These are phyloP conservation scores for Andricus grossulariae DNA, from an alignment of 1,140 invertebrate species.

Conservation along the genomic window DNA sequence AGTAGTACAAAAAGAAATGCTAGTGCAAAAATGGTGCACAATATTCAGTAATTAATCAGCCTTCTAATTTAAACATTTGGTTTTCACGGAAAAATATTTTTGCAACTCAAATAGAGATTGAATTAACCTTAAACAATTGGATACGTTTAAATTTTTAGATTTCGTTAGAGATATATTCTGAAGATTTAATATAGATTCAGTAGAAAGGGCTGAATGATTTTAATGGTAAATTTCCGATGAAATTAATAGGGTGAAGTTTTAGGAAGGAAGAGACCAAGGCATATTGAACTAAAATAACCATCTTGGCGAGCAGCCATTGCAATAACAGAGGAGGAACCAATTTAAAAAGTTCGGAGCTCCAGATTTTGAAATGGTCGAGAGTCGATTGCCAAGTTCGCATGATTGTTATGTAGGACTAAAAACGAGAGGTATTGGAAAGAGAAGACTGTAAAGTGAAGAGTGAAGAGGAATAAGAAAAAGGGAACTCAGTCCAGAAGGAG, in stretches of 20 bases:
- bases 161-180: not conserved
- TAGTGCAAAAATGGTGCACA: no score
- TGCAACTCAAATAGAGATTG: no score
- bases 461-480: slow-evolving; percentile 19
- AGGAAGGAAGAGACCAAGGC: not conserved
- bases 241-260: no score
- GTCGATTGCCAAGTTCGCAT: slow-evolving; percentile 15
- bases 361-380: slow-evolving; percentile 16
- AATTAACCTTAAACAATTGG: no score
- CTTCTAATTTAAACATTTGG: no score
- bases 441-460: not conserved
- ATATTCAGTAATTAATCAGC: no score
- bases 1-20: no score
- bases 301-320: not conserved
- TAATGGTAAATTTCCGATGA: no score
- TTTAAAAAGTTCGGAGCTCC: not conserved
- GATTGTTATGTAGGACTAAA: slow-evolving; percentile 5
- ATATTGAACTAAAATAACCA: not conserved
- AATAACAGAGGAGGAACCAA: not conserved
- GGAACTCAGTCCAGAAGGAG: slow-evolving; percentile 9
- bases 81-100: no score
- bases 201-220: no score
- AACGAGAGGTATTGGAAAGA: slow-evolving; percentile 20
- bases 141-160: no score
- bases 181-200: no score